A percentile compares a stretch with the other conserved stretches of the same genome.
phyloP scores from a whole-genome alignment of 2,113 vertebrate species.

The Catagonus wagneri region DNA sequence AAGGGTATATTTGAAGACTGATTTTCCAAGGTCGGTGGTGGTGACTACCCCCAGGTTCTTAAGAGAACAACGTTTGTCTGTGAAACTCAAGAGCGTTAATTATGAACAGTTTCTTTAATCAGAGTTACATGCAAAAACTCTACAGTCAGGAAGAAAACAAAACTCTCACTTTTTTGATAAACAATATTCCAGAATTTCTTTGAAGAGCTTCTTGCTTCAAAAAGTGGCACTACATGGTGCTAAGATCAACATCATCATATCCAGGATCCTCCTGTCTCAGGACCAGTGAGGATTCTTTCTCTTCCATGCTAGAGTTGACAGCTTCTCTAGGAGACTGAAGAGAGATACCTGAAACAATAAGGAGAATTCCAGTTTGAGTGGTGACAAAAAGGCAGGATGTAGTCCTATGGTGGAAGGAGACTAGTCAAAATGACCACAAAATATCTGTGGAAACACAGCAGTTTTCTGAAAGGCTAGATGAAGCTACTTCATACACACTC shows the following conservation, averaged over 20 bases:
- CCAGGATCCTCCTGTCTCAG: neutral
- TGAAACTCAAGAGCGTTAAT: neutral
- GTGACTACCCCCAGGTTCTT: neutral
- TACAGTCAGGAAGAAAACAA: neutral
- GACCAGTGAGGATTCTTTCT: neutral
- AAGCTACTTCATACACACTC: neutral
- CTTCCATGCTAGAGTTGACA: neutral
- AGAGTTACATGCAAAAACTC: neutral
- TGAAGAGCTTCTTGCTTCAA: neutral
- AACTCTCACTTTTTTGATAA: neutral
- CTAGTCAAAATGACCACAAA: neutral
- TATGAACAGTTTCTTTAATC: neutral
- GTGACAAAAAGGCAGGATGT: neutral
- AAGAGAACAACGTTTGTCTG: neutral
- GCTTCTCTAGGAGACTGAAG: neutral
- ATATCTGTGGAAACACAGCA: too few species aligned
- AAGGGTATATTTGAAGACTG: neutral
- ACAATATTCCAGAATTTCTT: neutral
- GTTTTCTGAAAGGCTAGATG: neutral
- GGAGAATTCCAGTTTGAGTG: neutral
- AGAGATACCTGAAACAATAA: slow-evolving; percentile 1
- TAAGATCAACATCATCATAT: slow-evolving; percentile 5
- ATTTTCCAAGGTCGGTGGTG: neutral
- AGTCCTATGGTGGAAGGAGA: neutral
- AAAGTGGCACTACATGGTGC: neutral